Evolutionary conservation across 2,888 invertebrate genomes (phyloP).

Genomic region (Drosophila meridiana): DNA sequence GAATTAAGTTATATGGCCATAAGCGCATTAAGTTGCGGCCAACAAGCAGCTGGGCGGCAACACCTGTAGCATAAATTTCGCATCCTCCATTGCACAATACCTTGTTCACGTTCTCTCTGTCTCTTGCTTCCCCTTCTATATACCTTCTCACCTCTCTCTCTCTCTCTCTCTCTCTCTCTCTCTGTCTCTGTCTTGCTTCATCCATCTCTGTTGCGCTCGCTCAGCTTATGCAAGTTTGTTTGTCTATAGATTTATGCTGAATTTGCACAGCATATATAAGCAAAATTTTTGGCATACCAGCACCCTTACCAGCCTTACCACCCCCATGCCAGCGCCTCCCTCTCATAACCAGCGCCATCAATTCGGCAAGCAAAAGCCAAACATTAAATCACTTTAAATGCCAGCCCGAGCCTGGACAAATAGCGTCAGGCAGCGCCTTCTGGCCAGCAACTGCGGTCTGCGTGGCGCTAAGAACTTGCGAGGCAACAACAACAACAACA

Average conservation of each 20-base stretch:
- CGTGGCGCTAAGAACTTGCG: constrained; percentile 59
- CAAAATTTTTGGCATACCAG: constrained; percentile 49
- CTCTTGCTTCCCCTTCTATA: too few relatives aligned
- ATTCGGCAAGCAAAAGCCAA: constrained; percentile 70
- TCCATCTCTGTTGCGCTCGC: neutral
- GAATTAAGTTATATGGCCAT: constrained; percentile 44
- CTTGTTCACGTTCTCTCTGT: neutral
- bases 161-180: neutral
- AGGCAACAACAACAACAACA: constrained; percentile 19
- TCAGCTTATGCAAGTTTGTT: constrained; percentile 43
- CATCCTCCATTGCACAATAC: constrained; percentile 1
- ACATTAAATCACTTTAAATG: constrained; percentile 81
- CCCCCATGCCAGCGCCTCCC: neutral
- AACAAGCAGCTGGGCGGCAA: constrained; percentile 45
- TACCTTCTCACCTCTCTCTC: neutral
- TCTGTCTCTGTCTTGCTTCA: neutral
- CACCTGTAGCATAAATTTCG: constrained; percentile 73
- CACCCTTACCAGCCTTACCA: neutral
- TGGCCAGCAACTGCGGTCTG: constrained; percentile 29
- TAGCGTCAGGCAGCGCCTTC: constrained; percentile 40
- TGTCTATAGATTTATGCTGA: constrained; percentile 72
- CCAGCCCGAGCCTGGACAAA: constrained; percentile 74
- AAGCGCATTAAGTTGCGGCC: constrained; percentile 64
- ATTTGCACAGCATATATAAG: constrained; percentile 68
- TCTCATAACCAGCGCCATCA: constrained; percentile 36